Conservation (phyloP, 2,113 vertebrate species). For the Lontra canadensis region DNA sequence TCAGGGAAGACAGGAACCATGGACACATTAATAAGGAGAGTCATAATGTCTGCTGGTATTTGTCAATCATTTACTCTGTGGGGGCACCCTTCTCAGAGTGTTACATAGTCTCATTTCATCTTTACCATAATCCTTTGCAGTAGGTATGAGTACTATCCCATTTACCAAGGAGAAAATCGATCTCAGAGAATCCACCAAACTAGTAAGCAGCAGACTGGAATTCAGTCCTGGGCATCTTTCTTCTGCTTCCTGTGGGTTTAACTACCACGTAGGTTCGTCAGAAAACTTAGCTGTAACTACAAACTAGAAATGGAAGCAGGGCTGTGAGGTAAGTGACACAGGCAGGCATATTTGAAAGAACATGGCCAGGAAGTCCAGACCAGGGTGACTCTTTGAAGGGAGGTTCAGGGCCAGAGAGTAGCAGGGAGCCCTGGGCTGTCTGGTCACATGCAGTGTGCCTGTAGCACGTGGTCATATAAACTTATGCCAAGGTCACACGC, state of each 20-base stretch:
- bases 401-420: background rate
- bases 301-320: background rate
- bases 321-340: background rate
- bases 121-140: background rate
- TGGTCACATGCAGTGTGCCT: background rate
- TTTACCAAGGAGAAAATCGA: background rate
- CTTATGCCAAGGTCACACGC: background rate
- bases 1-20: too few species aligned
- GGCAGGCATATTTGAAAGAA: background rate
- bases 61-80: too few species aligned
- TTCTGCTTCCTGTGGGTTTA: background rate
- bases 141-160: background rate
- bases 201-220: background rate
- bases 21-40: background rate
- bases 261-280: background rate
- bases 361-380: background rate
- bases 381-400: background rate
- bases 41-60: rapidly evolving
- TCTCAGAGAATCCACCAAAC: background rate
- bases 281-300: background rate
- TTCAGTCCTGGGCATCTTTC: background rate
- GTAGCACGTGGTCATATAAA: background rate
- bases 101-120: background rate
- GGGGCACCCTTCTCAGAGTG: rapidly evolving
- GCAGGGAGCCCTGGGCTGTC: background rate